Evolutionary conservation across 2,797 vertebrate species (phyloP), one percentile per base, ranked within the genome.

Genomic region (Chelmon rostratus): DNA sequence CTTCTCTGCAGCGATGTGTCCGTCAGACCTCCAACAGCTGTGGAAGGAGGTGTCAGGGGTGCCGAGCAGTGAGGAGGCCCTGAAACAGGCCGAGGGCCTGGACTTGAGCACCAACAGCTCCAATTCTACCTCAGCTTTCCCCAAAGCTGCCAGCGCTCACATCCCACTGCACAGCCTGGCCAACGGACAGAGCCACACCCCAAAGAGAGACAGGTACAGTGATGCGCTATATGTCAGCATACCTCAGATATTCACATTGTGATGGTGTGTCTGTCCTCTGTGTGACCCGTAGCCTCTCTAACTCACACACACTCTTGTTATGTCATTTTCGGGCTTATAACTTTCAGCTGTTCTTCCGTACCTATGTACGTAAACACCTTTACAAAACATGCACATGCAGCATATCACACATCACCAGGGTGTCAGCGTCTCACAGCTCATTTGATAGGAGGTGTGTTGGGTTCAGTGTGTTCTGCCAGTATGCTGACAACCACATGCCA

Each of bases 41-140:
- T 97, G 98, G 97, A 99, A 99, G 94, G 98, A 99, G 42, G 97
- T 99, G 93, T 96, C 97, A 0, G 95, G 96, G 0, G 86, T 97
- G 86, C 97, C 93, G 87, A 96, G 95, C 52, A 94, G 96, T 0
- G 98, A 99, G 91, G 98, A 99, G 88, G 94, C 96, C 92, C 94
- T 97, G 79, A 99, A 99, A 92, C 97, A 98, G 90, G 93, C 91
- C 87, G 98, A 99, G 93, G 97, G 97, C 93, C 96, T 98, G 82
- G 98, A 99, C 96, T 96, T 99, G 95, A 97, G 96, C 90, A 98
- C 97, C 96, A 97, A 95, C 90, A 97, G 97, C 94, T 96, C 97
- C 93, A 98, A 98, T 91, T 96, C 98, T 99, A 99, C 98, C 98
- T 99, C 98, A 97, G 97, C 97, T 91, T 95, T 96, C 96, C 92